A percentile compares a stretch with the other conserved stretches of the same genome.
These are phyloP conservation scores for Berghia stephanieae DNA, from an alignment of 1,140 invertebrate species.

Conservation along the genomic window DNA sequence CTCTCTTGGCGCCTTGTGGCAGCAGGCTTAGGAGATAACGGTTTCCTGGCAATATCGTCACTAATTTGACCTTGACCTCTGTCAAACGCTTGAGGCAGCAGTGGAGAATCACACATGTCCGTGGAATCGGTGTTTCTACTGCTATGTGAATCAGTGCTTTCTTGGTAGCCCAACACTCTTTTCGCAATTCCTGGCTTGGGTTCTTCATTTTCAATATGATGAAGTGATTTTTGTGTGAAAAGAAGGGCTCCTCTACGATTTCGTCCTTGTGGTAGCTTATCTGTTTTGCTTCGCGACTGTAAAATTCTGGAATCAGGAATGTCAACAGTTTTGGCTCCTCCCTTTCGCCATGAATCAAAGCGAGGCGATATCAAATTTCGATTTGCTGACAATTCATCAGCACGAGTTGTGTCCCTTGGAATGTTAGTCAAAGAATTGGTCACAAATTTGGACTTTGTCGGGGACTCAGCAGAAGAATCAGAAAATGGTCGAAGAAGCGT, in stretches of 20 bases:
- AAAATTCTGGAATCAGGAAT: constrained; percentile 8
- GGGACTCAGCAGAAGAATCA: too few species aligned
- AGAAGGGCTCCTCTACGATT: constrained; percentile 25
- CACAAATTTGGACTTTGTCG: too few species aligned
- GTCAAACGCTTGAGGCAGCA: too few species aligned
- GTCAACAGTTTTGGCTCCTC: constrained; percentile 1
- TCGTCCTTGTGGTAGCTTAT: constrained; percentile 2
- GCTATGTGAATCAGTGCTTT: constrained; percentile 13
- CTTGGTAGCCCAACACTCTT: not conserved
- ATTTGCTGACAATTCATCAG: too few species aligned
- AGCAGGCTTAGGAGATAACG: too few species aligned
- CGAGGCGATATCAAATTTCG: too few species aligned
- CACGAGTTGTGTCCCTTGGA: too few species aligned
- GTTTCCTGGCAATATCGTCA: too few species aligned
- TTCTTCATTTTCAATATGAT: constrained; percentile 4
- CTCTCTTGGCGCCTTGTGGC: too few species aligned
- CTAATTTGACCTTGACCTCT: too few species aligned
- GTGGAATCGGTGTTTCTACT: not conserved
- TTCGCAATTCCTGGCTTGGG: not conserved
- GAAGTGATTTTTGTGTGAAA: constrained; percentile 22
- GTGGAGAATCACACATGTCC: not conserved
- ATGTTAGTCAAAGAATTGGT: too few species aligned
- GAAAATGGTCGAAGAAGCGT: too few species aligned
- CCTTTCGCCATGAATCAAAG: not conserved
- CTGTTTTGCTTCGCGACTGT: not conserved